Evolutionary conservation across 2,797 vertebrate genomes (phyloP).

Genomic region (Chelidonichthys spinosus): DNA sequence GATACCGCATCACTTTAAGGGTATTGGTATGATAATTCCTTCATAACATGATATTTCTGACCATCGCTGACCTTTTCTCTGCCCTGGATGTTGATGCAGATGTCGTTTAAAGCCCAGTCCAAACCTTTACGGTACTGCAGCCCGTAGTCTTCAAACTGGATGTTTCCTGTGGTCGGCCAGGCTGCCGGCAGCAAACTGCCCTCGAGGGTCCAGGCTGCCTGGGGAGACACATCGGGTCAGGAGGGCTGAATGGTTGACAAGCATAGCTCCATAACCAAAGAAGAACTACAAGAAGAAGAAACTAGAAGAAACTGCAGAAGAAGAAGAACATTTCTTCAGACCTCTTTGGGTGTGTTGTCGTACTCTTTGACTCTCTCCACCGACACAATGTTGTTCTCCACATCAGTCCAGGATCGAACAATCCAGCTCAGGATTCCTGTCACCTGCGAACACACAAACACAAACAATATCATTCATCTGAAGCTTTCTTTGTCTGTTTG

Average conservation of each 20-base stretch:
- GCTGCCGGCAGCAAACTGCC: constrained; percentile 43
- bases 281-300: no score
- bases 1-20: not conserved
- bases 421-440: constrained; percentile 86
- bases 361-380: constrained; percentile 93
- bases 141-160: constrained; percentile 87
- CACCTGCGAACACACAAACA: constrained; percentile 65
- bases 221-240: not conserved
- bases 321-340: not conserved
- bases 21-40: not conserved
- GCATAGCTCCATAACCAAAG: no score
- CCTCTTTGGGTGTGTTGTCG: constrained; percentile 86
- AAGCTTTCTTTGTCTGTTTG: no score
- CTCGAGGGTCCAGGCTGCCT: constrained; percentile 87
- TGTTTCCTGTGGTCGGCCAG: constrained; percentile 87
- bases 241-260: not conserved
- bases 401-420: constrained; percentile 87
- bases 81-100: constrained; percentile 82
- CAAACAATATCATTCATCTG: not conserved
- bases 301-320: no score
- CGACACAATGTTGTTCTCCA: constrained; percentile 91
- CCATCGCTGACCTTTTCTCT: constrained; percentile 84
- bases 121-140: constrained; percentile 86
- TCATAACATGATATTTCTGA: not conserved
- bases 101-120: constrained; percentile 83